Base-by-base conservation (phyloP, 2,888 invertebrate species). In the Athalia rosae region DNA sequence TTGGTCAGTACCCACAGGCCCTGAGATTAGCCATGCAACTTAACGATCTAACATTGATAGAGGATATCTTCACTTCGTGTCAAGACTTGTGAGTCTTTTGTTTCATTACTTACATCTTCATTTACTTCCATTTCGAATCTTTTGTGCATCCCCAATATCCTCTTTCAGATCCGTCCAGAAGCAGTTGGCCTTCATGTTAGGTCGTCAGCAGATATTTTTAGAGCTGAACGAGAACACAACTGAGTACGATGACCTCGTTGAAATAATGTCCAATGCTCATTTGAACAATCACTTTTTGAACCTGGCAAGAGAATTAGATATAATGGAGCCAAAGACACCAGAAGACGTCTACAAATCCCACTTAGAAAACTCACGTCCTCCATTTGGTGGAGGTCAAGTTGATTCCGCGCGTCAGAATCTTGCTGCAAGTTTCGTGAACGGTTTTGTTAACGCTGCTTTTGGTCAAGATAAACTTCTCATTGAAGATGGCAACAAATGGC, bases 341-440 rank as follows among this genome's bases (percentile, higher is more conserved):
- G 99, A 99, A 89, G 99, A 99, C 88, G 98, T 99, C 9, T 99
- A 99, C 91, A 99, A 99, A 90, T 96, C 97, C 0, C 99, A 99
- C 93, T 91, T 99, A 80, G 99, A 99, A 90, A 96, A 96, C 77
- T 93, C 94, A 0, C 92, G 96, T 48, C 94, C 95, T 0, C 94
- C 95, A 0, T 93, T 95, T 64, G 92, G 95, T 1, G 93, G 94
- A 4, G 94, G 94, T 63, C 95, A 95, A 85, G 94, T 97, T 0
- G 99, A 99, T 90, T 99, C 99, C 0, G 98, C 99, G 0, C 92
- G 98, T 61, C 98, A 99, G 90, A 99, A 99, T 90, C 92, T 99
- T 41, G 99, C 99, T 0, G 96, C 99, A 0, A 98, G 98, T 28
- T 98, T 99, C 88, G 99, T 99, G 0, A 99, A 99, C 90, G 99